Conservation (phyloP, 2,888 invertebrate species). For the Agrochola lota region DNA sequence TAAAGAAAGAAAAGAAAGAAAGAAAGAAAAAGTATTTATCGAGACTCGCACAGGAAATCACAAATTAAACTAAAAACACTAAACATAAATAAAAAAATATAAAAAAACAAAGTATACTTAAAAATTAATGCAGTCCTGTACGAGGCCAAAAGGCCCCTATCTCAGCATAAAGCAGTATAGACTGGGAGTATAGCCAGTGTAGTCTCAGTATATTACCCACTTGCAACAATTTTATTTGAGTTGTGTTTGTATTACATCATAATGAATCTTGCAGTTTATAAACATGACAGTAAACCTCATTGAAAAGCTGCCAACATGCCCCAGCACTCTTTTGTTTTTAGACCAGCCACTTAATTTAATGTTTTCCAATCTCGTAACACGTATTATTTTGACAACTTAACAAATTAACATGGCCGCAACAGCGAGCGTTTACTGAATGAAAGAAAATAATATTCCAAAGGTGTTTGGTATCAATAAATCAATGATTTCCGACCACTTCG, state of each 20-base stretch:
- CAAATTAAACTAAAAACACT: no score
- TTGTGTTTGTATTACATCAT: no score
- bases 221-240: neutral
- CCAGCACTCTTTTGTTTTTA: conserved; percentile 25
- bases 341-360: conserved; percentile 38
- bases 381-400: conserved; percentile 56
- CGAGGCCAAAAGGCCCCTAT: no score
- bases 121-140: no score
- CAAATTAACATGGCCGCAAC: conserved; percentile 52
- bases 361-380: conserved; percentile 28
- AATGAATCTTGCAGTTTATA: conserved; percentile 7
- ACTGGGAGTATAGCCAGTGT: no score
- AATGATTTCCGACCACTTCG: conserved; percentile 63
- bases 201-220: no score
- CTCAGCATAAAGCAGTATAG: no score
- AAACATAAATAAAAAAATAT: no score
- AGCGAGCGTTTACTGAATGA: conserved; percentile 30
- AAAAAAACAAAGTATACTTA: no score
- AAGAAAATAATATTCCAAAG: conserved; percentile 65
- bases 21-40: no score
- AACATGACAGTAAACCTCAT: conserved; percentile 14
- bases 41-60: no score
- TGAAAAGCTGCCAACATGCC: conserved; percentile 11
- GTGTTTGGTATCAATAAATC: conserved; percentile 69
- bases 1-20: no score